Percentiles rank a stretch among this genome's conserved stretches.
phyloP scores from a whole-genome alignment of 1,140 invertebrate species.

The Whitmania pigra region DNA sequence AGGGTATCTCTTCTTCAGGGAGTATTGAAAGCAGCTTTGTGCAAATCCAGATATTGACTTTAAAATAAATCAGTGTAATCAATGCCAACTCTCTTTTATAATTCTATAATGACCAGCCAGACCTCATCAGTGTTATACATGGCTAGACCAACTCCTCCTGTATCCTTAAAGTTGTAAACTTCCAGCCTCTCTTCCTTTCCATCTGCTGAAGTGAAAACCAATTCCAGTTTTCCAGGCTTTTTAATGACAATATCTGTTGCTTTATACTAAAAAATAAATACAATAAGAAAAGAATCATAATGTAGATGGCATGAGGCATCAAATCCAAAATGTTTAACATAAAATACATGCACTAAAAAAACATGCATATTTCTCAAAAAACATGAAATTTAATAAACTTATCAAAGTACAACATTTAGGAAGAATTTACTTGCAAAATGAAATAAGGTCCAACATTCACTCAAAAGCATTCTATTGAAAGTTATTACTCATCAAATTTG shows the following conservation, averaged over 20 bases:
- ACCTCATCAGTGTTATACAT: slow-evolving; percentile 93
- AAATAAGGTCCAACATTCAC: too few species aligned
- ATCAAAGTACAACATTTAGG: too few species aligned
- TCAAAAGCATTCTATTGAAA: too few species aligned
- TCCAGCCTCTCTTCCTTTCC: slow-evolving; percentile 39
- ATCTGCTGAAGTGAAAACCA: slow-evolving; percentile 62
- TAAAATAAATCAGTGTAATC: slow-evolving; percentile 15
- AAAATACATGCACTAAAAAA: too few species aligned
- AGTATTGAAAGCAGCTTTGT: slow-evolving; percentile 84
- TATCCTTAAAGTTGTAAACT: slow-evolving; percentile 65
- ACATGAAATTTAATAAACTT: too few species aligned
- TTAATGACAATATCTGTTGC: slow-evolving; percentile 88
- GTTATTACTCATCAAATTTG: too few species aligned
- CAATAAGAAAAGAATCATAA: too few species aligned
- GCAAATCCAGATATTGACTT: slow-evolving; percentile 74
- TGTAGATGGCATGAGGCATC: too few species aligned
- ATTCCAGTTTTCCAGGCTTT: slow-evolving; percentile 66
- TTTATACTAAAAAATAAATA: slow-evolving; percentile 58
- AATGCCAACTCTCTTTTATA: too few species aligned
- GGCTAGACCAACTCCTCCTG: slow-evolving; percentile 77
- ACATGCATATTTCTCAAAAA: too few species aligned
- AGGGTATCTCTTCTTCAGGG: slow-evolving; percentile 71
- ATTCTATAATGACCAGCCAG: slow-evolving; percentile 1
- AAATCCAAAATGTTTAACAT: too few species aligned
- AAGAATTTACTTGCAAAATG: too few species aligned